Evolutionary conservation across 2,113 vertebrate genomes (phyloP), one percentile per base, ranked within the genome.

Genomic region (Sebastes schlegelii): DNA sequence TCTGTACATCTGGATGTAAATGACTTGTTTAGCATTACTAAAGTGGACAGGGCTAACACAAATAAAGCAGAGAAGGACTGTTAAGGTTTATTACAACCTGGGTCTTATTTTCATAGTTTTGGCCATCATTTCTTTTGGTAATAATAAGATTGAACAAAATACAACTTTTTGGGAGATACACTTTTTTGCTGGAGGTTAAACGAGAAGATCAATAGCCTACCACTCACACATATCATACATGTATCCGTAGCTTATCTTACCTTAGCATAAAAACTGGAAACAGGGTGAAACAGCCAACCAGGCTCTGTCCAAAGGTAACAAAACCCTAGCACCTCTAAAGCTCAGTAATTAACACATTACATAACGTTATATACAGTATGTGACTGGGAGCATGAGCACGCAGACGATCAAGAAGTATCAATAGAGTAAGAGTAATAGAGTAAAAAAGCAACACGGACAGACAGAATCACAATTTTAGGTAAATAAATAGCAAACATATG

Each of bases 1-100:
- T 60, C 52, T 40, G 49, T 52, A 19, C 17, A 52, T 52, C 49
- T 60, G 62, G 69, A 79, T 83, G 63, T 48, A 64, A 23, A 82
- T 57, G 2, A 62, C 65, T 74, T 65, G 60, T 78, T 75, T 40
- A 48, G 43, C 57, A 48, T 5, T 54, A 48, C 54, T 12, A 8
- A 65, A 52, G 23, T 40, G 60, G 74, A 62, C 34, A 64, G 61
- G 5, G 12, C 49, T 23, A 5, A 60, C 48, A 23, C 17, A 52
- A 17, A 65, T 48, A 81, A 61, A 5, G n/a, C 21, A 43, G 14
- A 64, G 4, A 62, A 51, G 8, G 45, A 51, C 2, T 1, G 12
- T 10, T 64, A 43, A 14, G 16, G 21, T 46, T 49, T 71, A 62
- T 70, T 26, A 52, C 6, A 70, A 54, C 2, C 4, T 40, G 6